These are phyloP conservation scores for Pachypanchax playfairii DNA, from an alignment of 2,113 vertebrate genomes.

Conservation along the genomic window DNA sequence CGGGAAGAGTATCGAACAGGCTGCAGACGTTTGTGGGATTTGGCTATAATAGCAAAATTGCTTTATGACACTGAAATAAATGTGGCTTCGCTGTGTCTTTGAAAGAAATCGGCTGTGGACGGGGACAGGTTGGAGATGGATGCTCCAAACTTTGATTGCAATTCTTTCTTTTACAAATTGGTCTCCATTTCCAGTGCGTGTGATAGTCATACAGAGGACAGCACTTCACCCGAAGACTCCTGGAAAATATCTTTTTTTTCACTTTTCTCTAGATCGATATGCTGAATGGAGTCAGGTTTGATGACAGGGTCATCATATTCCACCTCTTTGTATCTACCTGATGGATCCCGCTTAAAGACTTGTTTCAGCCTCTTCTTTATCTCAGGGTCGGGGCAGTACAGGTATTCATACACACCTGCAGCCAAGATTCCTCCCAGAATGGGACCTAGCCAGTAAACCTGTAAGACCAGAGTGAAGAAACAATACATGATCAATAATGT, in stretches of 20 bases:
- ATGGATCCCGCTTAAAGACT: conserved; percentile 81
- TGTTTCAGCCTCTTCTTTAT: conserved; percentile 84
- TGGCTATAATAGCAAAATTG: conserved; percentile 26
- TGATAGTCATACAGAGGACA: conserved; percentile 94
- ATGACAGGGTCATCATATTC: conserved; percentile 82
- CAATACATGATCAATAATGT: neutral
- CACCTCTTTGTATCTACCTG: conserved; percentile 87
- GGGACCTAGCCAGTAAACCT: conserved; percentile 95
- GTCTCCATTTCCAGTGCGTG: conserved; percentile 86
- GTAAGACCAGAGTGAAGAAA: conserved; percentile 22
- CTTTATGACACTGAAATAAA: conserved; percentile 32
- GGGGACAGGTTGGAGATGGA: conserved; percentile 7
- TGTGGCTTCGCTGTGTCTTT: conserved; percentile 11
- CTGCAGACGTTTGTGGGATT: conserved; percentile 24
- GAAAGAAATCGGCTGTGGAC: conserved; percentile 32
- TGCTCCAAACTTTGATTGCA: conserved; percentile 23
- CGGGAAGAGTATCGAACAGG: conserved; percentile 23
- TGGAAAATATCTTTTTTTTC: conserved; percentile 83
- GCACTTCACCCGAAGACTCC: conserved; percentile 83
- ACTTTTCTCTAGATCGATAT: conserved; percentile 80
- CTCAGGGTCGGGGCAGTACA: conserved; percentile 89
- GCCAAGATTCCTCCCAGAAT: conserved; percentile 88
- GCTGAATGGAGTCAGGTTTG: conserved; percentile 81
- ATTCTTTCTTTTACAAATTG: conserved; percentile 68
- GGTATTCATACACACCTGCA: conserved; percentile 88